Evolutionary conservation across 2,113 vertebrate genomes (phyloP), one percentile per base, ranked within the genome.

Genomic region (Scytalopus superciliaris): DNA sequence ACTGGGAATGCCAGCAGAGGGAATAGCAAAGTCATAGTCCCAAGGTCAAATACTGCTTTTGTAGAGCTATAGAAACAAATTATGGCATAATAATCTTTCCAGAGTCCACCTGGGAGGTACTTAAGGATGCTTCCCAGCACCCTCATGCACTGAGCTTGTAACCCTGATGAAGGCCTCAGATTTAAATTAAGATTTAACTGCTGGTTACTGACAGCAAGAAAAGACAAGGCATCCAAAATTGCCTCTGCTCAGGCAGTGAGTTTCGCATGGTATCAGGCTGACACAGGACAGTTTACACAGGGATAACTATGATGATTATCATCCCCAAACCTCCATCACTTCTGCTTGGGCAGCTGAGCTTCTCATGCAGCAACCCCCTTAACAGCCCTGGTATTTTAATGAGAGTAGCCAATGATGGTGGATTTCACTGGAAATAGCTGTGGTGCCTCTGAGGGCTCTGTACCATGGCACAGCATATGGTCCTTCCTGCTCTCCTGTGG

Each of bases 401-500:
- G 25, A 62, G 70, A 85, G n/a, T 0, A 75, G 60, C 31, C 60
- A 62, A 0, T 1, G 28, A 40, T 13, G 47, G 28, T 30, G 70
- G 52, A 22, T 70, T 33, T 82, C 33, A 66, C 33, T 56, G n/a
- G 3, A 35, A 69, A 60, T 0, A 69, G 33, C 74, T 77, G 33
- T 5, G 3, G 50, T 52, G 47, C 24, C n/a, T 3, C 0, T 15
- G 24, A 75, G 39, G 35, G 31, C 53, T 52, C 70, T 22, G 39
- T 12, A 21, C 4, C 45, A 39, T 17, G 35, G 59, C 25, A 22
- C 4, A 75, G 62, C 69, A 82, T 69, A 47, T 1, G 1, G 55
- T 39, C 45, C 30, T n/a, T 74, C 53, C 73, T 3, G 0, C n/a
- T 57, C 59, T 31, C 39, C 49, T 4, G 0, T 1, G 16, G 11